These are phyloP conservation scores for Steinernema feltiae DNA, from an alignment of 1,140 invertebrate species.

Conservation along the genomic window DNA sequence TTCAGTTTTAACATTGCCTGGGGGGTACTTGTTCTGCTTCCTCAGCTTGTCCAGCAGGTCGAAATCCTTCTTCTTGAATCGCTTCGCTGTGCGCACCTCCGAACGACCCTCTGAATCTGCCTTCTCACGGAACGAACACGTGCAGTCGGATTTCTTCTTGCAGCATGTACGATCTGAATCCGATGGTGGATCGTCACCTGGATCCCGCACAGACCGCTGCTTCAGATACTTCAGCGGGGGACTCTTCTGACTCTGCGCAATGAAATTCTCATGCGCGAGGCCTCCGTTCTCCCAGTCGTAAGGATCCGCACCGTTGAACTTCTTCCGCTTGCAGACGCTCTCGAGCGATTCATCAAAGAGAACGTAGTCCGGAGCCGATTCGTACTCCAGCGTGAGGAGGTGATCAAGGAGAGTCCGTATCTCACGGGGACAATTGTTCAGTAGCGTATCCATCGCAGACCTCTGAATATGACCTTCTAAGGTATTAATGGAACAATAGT, in stretches of 20 bases:
- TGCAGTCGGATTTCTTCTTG: background rate
- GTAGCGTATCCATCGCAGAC: conserved; percentile 15
- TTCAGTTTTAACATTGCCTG: background rate
- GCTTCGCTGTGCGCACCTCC: background rate
- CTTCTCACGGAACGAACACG: background rate
- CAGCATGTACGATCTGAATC: background rate
- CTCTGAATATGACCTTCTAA: background rate
- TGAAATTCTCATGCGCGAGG: background rate
- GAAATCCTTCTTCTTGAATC: background rate
- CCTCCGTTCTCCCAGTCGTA: conserved; percentile 24
- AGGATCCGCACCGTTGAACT: background rate
- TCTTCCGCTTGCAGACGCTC: background rate
- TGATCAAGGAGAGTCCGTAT: conserved; percentile 28
- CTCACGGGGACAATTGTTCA: conserved; percentile 22
- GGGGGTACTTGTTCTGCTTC: background rate
- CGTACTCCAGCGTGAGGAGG: conserved; percentile 20
- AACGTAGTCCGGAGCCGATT: conserved; percentile 18
- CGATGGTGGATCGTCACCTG: background rate
- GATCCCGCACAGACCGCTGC: background rate
- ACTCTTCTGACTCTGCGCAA: background rate
- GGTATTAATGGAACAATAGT: conserved; percentile 1
- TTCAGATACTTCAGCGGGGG: background rate
- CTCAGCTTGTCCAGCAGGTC: background rate
- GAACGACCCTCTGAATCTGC: background rate
- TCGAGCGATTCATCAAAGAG: conserved; percentile 2